These are phyloP conservation scores for Phaonia tiefii DNA, from an alignment of 2,888 invertebrate species.

Conservation along the genomic window DNA sequence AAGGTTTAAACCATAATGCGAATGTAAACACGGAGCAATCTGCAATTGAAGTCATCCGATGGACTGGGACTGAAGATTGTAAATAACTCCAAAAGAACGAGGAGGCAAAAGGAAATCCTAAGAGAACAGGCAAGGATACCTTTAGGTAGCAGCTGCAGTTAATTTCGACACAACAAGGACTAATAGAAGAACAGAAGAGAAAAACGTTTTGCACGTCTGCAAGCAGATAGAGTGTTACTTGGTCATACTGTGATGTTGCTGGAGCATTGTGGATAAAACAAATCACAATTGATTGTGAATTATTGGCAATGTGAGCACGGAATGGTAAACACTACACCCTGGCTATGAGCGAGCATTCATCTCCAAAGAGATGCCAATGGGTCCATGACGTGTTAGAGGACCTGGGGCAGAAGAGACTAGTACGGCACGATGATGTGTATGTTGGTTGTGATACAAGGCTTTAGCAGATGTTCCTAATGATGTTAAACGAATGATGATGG, in stretches of 20 bases:
- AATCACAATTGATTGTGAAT: constrained; percentile 65
- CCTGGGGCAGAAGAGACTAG: background rate
- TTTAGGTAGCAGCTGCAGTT: constrained; percentile 57
- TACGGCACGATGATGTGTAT: too few species aligned
- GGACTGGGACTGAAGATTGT: background rate
- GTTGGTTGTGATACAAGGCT: constrained; percentile 6
- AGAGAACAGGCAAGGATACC: constrained; percentile 35
- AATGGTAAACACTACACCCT: constrained; percentile 54
- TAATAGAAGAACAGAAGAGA: background rate
- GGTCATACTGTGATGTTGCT: constrained; percentile 3
- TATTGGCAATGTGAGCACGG: constrained; percentile 60
- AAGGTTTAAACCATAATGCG: constrained; percentile 28
- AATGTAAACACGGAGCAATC: constrained; percentile 53
- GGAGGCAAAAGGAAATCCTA: constrained; percentile 34
- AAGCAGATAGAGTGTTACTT: constrained; percentile 28
- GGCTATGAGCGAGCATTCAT: constrained; percentile 20
- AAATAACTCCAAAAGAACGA: background rate
- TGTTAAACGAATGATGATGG: constrained; percentile 48
- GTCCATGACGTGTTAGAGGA: background rate
- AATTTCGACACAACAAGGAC: constrained; percentile 39
- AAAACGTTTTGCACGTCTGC: constrained; percentile 34
- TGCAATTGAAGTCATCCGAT: constrained; percentile 53
- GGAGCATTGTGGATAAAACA: background rate
- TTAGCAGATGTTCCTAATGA: constrained; percentile 60
- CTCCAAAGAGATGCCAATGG: constrained; percentile 45